Evolutionary conservation across 2,113 vertebrate genomes (phyloP).

Genomic region (Andinoacara biseriatus): DNA sequence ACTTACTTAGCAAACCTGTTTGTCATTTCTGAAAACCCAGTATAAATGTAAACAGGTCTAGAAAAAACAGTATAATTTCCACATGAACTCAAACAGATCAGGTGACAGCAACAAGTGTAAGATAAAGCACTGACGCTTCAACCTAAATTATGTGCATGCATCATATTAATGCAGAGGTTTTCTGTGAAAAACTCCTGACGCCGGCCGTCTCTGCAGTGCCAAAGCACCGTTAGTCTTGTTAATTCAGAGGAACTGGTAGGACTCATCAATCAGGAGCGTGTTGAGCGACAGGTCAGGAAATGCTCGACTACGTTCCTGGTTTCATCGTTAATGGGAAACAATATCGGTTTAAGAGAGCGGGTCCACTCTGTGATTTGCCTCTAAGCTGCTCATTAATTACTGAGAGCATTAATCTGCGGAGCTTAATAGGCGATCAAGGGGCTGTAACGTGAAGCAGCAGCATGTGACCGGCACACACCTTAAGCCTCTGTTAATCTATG

Average conservation of each 20-base stretch:
- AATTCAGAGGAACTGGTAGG: background rate
- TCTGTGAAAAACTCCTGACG: background rate
- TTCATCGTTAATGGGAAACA: conserved; percentile 56
- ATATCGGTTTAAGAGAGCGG: conserved; percentile 37
- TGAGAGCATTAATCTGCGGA: conserved; percentile 60
- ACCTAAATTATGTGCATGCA: background rate
- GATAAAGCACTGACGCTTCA: background rate
- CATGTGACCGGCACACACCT: conserved; percentile 57
- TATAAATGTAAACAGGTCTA: background rate
- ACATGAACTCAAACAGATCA: background rate
- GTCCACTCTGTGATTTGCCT: conserved; percentile 50
- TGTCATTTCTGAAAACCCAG: background rate
- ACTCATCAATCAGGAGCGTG: conserved; percentile 33
- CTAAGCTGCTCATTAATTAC: conserved; percentile 72
- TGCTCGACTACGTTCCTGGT: conserved; percentile 24
- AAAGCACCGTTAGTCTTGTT: background rate
- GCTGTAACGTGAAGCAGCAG: conserved; percentile 43
- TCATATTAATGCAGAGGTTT: background rate
- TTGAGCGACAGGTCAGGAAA: conserved; percentile 59
- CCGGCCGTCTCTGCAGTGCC: background rate
- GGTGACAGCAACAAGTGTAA: background rate
- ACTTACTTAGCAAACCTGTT: background rate
- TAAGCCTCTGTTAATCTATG: conserved; percentile 51
- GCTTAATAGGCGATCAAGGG: conserved; percentile 51
- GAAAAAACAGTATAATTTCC: background rate